Evolutionary conservation across 2,113 vertebrate species (phyloP), one percentile per base, ranked within the genome.

Genomic region (Ornithorhynchus anatinus): DNA sequence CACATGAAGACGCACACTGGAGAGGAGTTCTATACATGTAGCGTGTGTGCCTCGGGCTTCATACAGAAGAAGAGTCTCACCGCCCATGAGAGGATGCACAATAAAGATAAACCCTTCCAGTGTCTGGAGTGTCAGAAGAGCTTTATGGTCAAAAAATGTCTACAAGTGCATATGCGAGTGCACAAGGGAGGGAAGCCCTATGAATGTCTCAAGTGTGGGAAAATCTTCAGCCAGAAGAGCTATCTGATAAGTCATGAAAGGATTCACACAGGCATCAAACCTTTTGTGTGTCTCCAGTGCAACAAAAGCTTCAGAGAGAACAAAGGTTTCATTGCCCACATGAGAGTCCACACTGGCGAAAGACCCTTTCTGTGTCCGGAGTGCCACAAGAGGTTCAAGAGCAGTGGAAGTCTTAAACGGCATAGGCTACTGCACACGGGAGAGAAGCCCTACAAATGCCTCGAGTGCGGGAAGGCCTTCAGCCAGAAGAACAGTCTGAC

Each of bases 351-450:
- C 19, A 77, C 66, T 8, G 82, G 82, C 14, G 75, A 84, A 35
- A 79, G 76, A 14, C 72, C 68, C 6, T 81, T 64, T 38, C 37
- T 22, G 29, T 88, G 84, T 58, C 69, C 44, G 14, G 63, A 75
- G n/a, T 94, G 93, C 14, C 88, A 90, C 17, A 89, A 90, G 63
- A 87, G 87, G 38, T 94, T 94, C 66, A 59, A n/a, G n/a, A n/a
- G n/a, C n/a, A n/a, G n/a, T n/a, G n/a, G n/a, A n/a, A n/a, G n/a
- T n/a, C n/a, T n/a, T n/a, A n/a, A n/a, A n/a, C n/a, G 71, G n/a
- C 88, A 90, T 29, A 81, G 63, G 39, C 58, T 85, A 17, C 73
- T 81, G 19, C 87, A 90, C 6, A 86, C 88, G 0, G 85, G 87
- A 51, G 88, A 89, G 58, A 89, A 84, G 12, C 85, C 85, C 4